These are phyloP conservation scores for Acestrorhynchus altus DNA, from an alignment of 2,797 vertebrate species.

Conservation along the genomic window DNA sequence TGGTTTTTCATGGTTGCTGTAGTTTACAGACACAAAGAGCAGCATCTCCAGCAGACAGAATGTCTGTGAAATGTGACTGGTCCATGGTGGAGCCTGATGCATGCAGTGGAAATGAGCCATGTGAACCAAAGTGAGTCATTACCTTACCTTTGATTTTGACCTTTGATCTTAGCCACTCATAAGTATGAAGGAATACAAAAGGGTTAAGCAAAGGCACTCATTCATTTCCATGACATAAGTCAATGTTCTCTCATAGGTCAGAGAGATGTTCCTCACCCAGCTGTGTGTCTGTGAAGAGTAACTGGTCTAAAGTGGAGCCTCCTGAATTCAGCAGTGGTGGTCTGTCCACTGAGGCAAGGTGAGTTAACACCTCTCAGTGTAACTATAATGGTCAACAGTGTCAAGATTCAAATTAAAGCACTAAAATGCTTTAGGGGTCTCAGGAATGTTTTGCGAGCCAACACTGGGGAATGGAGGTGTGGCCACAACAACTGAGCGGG, in stretches of 20 bases:
- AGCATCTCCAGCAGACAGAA: background rate
- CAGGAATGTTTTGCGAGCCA: too few relatives aligned
- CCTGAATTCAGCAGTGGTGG: conserved; percentile 16
- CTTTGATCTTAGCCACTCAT: too few relatives aligned
- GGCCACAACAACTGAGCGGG: too few relatives aligned
- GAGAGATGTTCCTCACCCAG: conserved; percentile 2
- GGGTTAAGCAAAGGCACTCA: too few relatives aligned
- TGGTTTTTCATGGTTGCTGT: background rate
- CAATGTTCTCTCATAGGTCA: background rate
- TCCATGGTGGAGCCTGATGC: background rate
- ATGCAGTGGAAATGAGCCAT: background rate
- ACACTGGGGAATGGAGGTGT: too few relatives aligned
- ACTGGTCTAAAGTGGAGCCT: conserved; percentile 8
- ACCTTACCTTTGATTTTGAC: too few relatives aligned
- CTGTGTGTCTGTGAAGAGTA: conserved; percentile 32
- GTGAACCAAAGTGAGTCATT: background rate
- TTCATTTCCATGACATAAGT: background rate
- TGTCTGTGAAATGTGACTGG: background rate
- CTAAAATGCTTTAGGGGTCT: too few relatives aligned
- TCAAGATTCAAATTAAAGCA: too few relatives aligned
- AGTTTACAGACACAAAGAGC: background rate
- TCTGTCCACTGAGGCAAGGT: background rate
- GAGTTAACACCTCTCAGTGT: background rate
- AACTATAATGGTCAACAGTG: background rate
- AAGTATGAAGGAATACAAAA: too few relatives aligned